Evolutionary conservation across 2,797 vertebrate species (phyloP).

Genomic region (Ctenopoma kingsleyae): DNA sequence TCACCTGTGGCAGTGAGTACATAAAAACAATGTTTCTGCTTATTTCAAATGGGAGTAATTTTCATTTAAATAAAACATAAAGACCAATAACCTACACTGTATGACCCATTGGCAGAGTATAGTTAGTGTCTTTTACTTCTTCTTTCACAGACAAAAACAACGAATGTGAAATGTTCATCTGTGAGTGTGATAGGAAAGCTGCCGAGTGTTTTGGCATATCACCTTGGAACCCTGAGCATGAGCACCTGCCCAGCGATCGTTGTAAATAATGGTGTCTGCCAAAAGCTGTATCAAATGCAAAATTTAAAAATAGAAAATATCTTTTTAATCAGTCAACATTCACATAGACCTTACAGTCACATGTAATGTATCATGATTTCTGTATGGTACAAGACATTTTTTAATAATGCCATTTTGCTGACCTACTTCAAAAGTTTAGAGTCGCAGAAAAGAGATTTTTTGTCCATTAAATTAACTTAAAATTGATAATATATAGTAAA

Average conservation of each 20-base stretch:
- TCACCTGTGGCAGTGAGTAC: slow-evolving; percentile 80
- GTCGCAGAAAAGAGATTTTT: too few species aligned
- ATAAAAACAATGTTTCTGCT: background rate
- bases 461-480: too few species aligned
- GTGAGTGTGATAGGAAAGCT: slow-evolving; percentile 87
- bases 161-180: slow-evolving; percentile 84
- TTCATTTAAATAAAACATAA: background rate
- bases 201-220: slow-evolving; percentile 84
- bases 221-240: slow-evolving; percentile 69
- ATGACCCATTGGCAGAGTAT: too few species aligned
- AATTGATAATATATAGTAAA: too few species aligned
- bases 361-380: background rate
- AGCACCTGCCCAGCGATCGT: slow-evolving; percentile 50
- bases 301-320: background rate
- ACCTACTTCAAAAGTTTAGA: background rate
- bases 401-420: background rate
- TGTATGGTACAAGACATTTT: background rate
- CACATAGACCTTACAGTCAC: background rate
- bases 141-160: slow-evolving; percentile 79
- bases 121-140: background rate
- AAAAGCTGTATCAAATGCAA: background rate
- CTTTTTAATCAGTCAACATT: too few species aligned
- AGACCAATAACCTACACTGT: too few species aligned
- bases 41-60: background rate
- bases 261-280: slow-evolving; percentile 62